Conservation (phyloP, 2,113 vertebrate species). For the Rhombomys opimus region DNA sequence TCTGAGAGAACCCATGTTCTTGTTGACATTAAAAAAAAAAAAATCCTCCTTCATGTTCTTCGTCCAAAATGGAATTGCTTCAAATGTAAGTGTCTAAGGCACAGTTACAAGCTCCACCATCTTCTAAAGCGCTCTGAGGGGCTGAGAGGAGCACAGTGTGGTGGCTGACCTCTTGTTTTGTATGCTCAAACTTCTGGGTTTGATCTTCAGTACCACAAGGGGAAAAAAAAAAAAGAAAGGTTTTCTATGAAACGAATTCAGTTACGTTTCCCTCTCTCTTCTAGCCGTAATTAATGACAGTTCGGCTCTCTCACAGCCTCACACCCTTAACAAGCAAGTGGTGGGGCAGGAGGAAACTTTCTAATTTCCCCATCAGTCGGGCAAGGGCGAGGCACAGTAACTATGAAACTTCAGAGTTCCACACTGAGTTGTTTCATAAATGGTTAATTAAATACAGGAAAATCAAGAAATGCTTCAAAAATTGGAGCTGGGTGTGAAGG, state of each 20-base stretch:
- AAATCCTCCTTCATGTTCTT: neutral
- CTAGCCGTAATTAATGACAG: neutral
- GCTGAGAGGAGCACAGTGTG: neutral
- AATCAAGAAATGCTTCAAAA: constrained; percentile 18
- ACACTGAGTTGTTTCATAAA: neutral
- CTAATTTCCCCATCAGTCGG: neutral
- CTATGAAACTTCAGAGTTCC: neutral
- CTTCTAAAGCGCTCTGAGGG: neutral
- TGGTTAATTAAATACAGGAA: constrained; percentile 1
- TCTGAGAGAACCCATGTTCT: neutral
- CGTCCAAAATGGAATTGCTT: constrained; percentile 1
- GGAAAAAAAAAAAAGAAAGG: neutral
- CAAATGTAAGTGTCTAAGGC: neutral
- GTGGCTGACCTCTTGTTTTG: neutral
- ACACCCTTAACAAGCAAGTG: neutral
- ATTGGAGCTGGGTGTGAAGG: neutral
- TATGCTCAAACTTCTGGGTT: neutral
- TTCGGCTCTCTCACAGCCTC: neutral
- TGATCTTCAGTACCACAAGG: neutral
- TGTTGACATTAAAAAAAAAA: neutral
- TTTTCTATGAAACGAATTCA: neutral
- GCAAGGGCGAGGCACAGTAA: constrained; percentile 17
- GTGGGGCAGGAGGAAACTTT: neutral
- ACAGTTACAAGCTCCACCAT: constrained; percentile 18
- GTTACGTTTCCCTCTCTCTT: neutral